phyloP scores from a whole-genome alignment of 2,888 invertebrate species.

The Protodeltote pygarga region DNA sequence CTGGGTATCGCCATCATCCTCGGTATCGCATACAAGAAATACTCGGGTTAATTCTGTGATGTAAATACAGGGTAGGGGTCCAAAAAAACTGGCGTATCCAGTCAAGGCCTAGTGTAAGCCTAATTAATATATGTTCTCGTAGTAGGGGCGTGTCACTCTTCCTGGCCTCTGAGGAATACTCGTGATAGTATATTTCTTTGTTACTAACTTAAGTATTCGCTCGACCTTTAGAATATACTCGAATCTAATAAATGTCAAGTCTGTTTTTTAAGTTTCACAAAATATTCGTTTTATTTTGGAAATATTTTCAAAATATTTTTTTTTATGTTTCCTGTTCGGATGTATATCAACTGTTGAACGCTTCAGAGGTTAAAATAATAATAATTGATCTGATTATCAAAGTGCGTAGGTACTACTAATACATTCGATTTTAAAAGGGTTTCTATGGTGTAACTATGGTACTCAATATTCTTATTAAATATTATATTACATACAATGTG shows the following conservation, averaged over 20 bases:
- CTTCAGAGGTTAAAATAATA: no score
- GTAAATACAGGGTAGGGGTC: slow-evolving; percentile 29
- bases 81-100: slow-evolving; percentile 41
- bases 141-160: neutral
- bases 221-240: neutral
- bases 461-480: slow-evolving; percentile 1
- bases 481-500: no score
- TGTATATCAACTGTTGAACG: no score
- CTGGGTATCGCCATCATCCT: slow-evolving; percentile 65
- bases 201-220: neutral
- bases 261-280: no score
- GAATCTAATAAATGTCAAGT: no score
- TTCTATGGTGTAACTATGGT: slow-evolving; percentile 8
- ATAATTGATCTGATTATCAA: no score
- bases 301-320: no score
- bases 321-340: no score
- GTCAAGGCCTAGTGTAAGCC: slow-evolving; percentile 36
- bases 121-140: slow-evolving; percentile 21
- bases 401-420: no score
- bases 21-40: slow-evolving; percentile 66
- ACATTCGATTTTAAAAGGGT: no score
- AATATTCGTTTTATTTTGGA: no score
- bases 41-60: slow-evolving; percentile 35
- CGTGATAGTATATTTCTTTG: slow-evolving; percentile 5
- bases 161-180: slow-evolving; percentile 13